phyloP scores from a whole-genome alignment of 2,113 vertebrate genomes.

The Mugil cephalus region DNA sequence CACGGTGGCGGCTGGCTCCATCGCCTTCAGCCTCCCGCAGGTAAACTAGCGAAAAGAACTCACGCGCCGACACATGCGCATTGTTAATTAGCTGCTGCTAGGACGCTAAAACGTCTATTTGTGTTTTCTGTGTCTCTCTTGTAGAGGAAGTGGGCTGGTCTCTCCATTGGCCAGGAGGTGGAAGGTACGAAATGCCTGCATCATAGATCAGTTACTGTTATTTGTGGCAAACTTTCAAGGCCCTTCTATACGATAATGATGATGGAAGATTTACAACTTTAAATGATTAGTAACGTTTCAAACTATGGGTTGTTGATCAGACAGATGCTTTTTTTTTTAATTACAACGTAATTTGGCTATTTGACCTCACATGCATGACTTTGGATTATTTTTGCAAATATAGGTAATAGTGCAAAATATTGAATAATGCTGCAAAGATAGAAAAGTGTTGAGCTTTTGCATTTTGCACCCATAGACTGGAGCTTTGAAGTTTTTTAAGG shows the following conservation, averaged over 20 bases:
- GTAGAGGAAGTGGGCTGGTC: constrained; percentile 97
- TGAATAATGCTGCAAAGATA: too few relatives aligned
- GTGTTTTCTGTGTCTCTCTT: constrained; percentile 47
- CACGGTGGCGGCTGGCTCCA: constrained; percentile 90
- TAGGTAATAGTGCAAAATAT: too few relatives aligned
- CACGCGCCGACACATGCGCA: constrained; percentile 17
- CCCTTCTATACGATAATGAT: neutral
- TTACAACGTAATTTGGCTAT: too few relatives aligned
- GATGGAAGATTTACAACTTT: too few relatives aligned
- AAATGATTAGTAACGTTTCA: too few relatives aligned
- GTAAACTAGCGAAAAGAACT: constrained; percentile 73
- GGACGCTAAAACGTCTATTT: neutral
- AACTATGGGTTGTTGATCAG: too few relatives aligned
- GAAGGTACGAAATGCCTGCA: constrained; percentile 84
- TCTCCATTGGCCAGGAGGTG: constrained; percentile 97
- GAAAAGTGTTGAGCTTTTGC: too few relatives aligned
- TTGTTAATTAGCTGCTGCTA: accelerated
- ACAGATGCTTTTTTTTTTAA: too few relatives aligned
- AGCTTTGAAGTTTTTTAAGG: too few relatives aligned
- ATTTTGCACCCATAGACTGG: too few relatives aligned
- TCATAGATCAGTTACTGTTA: neutral
- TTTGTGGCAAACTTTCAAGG: neutral
- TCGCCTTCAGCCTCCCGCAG: constrained; percentile 98
- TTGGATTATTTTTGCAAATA: too few relatives aligned
- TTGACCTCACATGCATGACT: too few relatives aligned